These are phyloP conservation scores for Indicator maculatus DNA, from an alignment of 2,113 vertebrate genomes.

Conservation along the genomic window DNA sequence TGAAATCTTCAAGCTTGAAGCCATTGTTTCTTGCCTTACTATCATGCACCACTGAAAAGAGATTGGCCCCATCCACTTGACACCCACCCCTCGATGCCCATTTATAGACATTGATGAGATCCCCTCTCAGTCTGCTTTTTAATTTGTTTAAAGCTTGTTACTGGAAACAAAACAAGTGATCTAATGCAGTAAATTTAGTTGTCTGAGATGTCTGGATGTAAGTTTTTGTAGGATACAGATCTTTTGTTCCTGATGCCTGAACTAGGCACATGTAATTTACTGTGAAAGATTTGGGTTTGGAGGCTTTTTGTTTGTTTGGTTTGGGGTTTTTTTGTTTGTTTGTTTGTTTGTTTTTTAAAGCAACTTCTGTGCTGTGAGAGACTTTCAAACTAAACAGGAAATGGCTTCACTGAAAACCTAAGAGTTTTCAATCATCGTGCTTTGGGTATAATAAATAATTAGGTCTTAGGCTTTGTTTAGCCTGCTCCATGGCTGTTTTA, in stretches of 20 bases:
- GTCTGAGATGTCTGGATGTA: background rate
- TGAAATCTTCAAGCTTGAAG: too few relatives aligned
- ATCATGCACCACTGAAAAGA: too few relatives aligned
- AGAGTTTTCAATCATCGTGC: background rate
- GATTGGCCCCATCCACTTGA: too few relatives aligned
- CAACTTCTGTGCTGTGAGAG: background rate
- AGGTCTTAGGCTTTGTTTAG: background rate
- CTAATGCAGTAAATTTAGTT: background rate
- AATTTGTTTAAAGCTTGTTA: background rate
- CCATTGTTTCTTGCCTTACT: too few relatives aligned
- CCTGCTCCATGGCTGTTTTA: background rate
- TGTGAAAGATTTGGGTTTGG: background rate
- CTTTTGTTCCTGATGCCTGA: background rate
- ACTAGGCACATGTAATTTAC: background rate
- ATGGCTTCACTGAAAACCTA: background rate
- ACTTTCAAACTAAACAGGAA: background rate
- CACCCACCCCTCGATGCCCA: too few relatives aligned
- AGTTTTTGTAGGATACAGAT: background rate
- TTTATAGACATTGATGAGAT: too few relatives aligned
- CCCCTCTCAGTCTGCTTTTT: background rate
- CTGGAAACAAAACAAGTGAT: background rate
- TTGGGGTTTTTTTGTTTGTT: too few relatives aligned
- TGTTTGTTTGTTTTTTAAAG: too few relatives aligned
- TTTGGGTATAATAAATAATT: background rate
- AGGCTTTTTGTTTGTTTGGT: too few relatives aligned